Evolutionary conservation across 2,888 invertebrate genomes (phyloP).

Genomic region (Ceramica pisi): DNA sequence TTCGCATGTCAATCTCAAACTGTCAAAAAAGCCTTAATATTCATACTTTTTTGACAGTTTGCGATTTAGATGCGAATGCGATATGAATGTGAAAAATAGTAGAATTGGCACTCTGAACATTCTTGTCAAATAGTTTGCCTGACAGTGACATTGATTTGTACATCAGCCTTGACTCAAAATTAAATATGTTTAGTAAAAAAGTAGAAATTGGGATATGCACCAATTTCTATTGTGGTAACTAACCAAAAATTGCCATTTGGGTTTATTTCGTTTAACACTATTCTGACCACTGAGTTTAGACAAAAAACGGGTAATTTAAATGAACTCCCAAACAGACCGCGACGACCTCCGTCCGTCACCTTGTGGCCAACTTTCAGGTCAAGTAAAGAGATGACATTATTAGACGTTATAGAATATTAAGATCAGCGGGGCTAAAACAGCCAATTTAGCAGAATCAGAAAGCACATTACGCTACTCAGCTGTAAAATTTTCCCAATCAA

Average conservation of each 20-base stretch:
- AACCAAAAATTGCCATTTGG: conserved; percentile 28
- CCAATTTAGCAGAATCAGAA: too few relatives aligned
- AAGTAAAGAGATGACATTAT: conserved; percentile 53
- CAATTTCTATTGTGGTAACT: conserved; percentile 48
- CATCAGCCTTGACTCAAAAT: conserved; percentile 10
- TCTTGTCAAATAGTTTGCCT: not conserved
- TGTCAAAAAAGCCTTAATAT: too few relatives aligned
- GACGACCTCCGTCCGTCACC: conserved; percentile 71
- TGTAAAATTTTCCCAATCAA: too few relatives aligned
- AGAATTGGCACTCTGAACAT: too few relatives aligned
- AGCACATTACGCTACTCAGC: too few relatives aligned
- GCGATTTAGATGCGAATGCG: too few relatives aligned
- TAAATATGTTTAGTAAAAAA: conserved; percentile 15
- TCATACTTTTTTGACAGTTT: too few relatives aligned
- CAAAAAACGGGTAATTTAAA: conserved; percentile 60
- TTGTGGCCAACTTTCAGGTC: conserved; percentile 66
- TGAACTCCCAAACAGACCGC: conserved; percentile 71
- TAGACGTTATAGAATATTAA: conserved; percentile 5
- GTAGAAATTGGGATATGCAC: conserved; percentile 24
- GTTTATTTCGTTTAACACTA: conserved; percentile 50
- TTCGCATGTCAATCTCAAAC: too few relatives aligned
- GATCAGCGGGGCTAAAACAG: too few relatives aligned
- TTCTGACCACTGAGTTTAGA: conserved; percentile 59
- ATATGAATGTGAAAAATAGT: too few relatives aligned
- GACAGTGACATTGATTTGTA: conserved; percentile 32